Base-by-base conservation (phyloP, 1,140 invertebrate genomes). In the Panagrolaimus sp. region DNA sequence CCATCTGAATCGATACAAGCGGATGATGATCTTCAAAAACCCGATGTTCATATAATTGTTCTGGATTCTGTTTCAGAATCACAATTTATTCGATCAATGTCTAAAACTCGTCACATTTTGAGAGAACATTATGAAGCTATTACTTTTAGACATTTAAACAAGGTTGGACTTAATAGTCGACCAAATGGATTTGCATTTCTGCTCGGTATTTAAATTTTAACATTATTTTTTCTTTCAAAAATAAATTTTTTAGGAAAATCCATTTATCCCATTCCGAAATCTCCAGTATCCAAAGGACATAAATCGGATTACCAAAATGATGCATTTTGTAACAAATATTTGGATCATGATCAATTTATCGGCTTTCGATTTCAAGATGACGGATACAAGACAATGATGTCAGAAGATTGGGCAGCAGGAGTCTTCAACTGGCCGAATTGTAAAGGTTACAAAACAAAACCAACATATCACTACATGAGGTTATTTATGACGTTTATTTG, bases 381-480 rank as follows among this genome's bases (percentile, higher is more conserved):
- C 9, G 69, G 68, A 14, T 71, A 48, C 26, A 1, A 10, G 17
- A 71, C 68, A 1, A 28, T 71, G 68, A 71, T 71, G 68, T 32
- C 15, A 7, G 28, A 71, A 26, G 43, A 72, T 26, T 38, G 32
- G 67, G 71, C 70, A 15, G 47, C 32, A 15, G 71, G 71, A 8
- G 45, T 65, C 14, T 72, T 72, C 43, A 72, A 72, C 17, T 72
- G 71, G 71, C 71, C 71, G 9, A 65, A 73, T 48, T 72, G 71
- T 58, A 66, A 32, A 26, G 71, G 71, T 5, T 72, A 73, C 32
- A 38, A 38, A 12, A 43, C 5, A 4, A 38, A 38, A 4, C 32
- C 32, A 7, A 58, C 32, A 9, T 45, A 72, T 47, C 71, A 72
- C 62, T 73, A 46, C 63, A 65, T 73, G 70, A 71, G 48, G 71